Base-by-base conservation (phyloP, 2,113 vertebrate species). In the Apus apus region DNA sequence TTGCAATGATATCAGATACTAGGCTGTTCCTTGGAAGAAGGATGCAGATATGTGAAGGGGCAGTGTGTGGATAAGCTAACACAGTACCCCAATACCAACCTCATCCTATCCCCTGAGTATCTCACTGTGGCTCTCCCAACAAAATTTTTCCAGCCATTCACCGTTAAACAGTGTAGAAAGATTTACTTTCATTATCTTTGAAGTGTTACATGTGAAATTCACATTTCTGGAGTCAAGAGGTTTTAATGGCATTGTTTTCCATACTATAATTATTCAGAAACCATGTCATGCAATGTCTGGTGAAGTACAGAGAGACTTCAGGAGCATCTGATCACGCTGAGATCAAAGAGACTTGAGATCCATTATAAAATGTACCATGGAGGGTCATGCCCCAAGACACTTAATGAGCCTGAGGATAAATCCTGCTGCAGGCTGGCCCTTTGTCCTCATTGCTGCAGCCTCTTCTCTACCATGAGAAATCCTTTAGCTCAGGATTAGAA, bases 321-420 rank as follows among this genome's bases (percentile, higher is more conserved):
- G 21, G n/a, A 72, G 30, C 48, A 60, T 82, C 38, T 68, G 73
- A 85, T 64, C 43, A 40, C 50, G 15, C n/a, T 2, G 5, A 0
- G 3, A 90, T 67, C 61, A 88, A 90, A 95, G 57, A 16, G 51
- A 84, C 65, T 50, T 48, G 66, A 85, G 68, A 67, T 16, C 72
- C 73, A 86, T 95, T 96, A 74, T 84, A 90, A 96, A 95, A 88
- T 86, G n/a, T n/a, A 84, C 91, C 74, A 60, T 0, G 1, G 68
- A 93, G 90, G 83, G 84, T 94, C 73, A 40, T 91, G 86, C 70
- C 88, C 87, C 58, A 87, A 87, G 80, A 25, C 62, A 22, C 70
- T 91, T 96, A 94, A 96, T 85, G 83, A 95, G 85, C 71, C 80
- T 64, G 89, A 87, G 79, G 83, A 56, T 58, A 84, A 87, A 82